phyloP scores from a whole-genome alignment of 2,888 invertebrate genomes.

The Cheilosia impressa region DNA sequence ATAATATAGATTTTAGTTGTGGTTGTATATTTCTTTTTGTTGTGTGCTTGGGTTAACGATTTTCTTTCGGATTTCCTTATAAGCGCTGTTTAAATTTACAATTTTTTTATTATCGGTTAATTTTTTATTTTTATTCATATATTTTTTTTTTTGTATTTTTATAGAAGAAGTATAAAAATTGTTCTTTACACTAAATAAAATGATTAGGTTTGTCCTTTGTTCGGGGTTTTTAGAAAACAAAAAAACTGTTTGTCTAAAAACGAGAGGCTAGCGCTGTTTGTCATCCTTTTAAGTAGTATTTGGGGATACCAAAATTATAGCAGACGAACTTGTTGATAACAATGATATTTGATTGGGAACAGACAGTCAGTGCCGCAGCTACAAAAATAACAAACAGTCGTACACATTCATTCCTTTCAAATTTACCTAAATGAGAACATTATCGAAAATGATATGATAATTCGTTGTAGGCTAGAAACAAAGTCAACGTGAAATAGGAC shows the following conservation, averaged over 20 bases:
- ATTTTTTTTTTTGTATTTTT: conserved; percentile 41
- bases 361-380: too few species aligned
- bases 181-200: conserved; percentile 74
- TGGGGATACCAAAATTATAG: too few species aligned
- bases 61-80: conserved; percentile 41
- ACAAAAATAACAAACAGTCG: neutral
- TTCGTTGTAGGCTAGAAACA: conserved; percentile 67
- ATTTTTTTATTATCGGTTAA: conserved; percentile 62
- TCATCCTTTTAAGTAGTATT: too few species aligned
- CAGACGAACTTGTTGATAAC: too few species aligned
- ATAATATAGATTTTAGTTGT: conserved; percentile 56
- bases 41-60: conserved; percentile 28
- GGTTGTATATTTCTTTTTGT: conserved; percentile 16
- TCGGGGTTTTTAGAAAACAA: conserved; percentile 23
- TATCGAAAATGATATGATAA: conserved; percentile 68
- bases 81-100: conserved; percentile 70
- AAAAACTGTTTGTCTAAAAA: conserved; percentile 41
- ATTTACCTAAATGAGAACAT: conserved; percentile 23
- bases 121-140: conserved; percentile 32
- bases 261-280: too few species aligned
- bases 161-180: conserved; percentile 73
- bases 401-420: neutral
- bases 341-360: too few species aligned
- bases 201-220: conserved; percentile 70
- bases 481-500: conserved; percentile 19